Base-by-base conservation (phyloP, 2,113 vertebrate genomes). In the Climacteris rufus region DNA sequence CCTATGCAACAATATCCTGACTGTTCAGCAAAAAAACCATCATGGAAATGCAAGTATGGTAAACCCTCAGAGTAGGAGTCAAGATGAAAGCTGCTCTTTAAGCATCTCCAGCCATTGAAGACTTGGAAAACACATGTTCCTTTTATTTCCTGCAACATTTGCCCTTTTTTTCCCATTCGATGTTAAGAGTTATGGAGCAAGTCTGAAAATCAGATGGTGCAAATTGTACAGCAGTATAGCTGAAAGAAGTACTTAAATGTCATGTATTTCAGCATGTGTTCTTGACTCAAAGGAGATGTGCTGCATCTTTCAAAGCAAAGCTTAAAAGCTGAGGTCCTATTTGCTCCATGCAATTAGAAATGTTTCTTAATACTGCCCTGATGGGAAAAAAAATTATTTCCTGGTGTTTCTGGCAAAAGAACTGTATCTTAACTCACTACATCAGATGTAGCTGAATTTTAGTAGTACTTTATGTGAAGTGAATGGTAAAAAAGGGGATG, bases 71-170 rank as follows among this genome's bases (percentile, higher is more conserved):
- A 91, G 84, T 42, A 81, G 57, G 75, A 95, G 78, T 80, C 52
- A 92, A 94, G 93, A 96, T 96, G 93, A 93, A 97, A 95, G 93
- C 87, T 82, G n/a, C 89, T 97, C 91, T 96, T 94, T 96, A 91
- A 96, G 93, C 84, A 94, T 93, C 89, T 89, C 93, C 90, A 93
- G 95, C 70, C 87, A 95, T 0, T 77, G 83, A 88, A 90, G 91
- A 53, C 89, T 94, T 87, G 72, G 11, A 94, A 95, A 88, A 92
- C 94, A 96, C 74, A 94, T 95, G 95, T 95, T 96, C 89, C 66
- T 95, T 96, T 94, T 93, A 91, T 91, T 95, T 93, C 84, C 93
- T 95, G 78, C 66, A 96, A 87, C 78, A 66, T 89, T 95, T 93
- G 83, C 78, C 87, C 89, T 87, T 94, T 94, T 94, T 79, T 76